phyloP scores from a whole-genome alignment of 2,113 vertebrate genomes.

The Cynocephalus volans region DNA sequence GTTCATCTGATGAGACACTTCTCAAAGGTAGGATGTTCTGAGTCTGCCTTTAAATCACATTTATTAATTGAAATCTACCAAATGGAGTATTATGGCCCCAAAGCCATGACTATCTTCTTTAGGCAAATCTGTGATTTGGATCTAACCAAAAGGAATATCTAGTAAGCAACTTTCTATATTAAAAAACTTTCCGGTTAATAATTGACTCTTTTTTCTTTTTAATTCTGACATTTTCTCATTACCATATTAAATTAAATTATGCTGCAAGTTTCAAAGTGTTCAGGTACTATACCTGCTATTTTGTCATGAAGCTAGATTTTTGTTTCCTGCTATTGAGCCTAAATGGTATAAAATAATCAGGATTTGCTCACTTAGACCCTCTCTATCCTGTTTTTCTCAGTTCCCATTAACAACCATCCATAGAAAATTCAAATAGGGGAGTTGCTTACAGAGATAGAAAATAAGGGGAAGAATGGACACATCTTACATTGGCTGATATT shows the following conservation, averaged over 20 bases:
- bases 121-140: conserved; percentile 80
- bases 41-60: conserved; percentile 58
- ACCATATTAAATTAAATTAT: not conserved
- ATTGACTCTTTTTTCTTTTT: not conserved
- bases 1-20: conserved; percentile 45
- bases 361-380: not conserved
- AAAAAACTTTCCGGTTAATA: not conserved
- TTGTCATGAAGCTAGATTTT: not conserved
- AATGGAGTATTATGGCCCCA: conserved; percentile 66
- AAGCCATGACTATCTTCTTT: conserved; percentile 75
- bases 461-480: not conserved
- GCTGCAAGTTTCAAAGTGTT: not conserved
- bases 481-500: not conserved
- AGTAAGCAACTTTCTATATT: conserved; percentile 66
- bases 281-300: not conserved
- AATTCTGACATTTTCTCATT: conserved; percentile 50
- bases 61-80: conserved; percentile 80
- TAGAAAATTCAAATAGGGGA: not conserved
- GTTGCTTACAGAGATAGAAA: not conserved
- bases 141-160: conserved; percentile 80
- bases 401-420: not conserved
- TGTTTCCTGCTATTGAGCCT: not conserved
- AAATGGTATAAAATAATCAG: not conserved
- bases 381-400: not conserved
- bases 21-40: conserved; percentile 40